Conservation (phyloP, 1,140 invertebrate genomes). For the Zaprionus tsacasi region DNA sequence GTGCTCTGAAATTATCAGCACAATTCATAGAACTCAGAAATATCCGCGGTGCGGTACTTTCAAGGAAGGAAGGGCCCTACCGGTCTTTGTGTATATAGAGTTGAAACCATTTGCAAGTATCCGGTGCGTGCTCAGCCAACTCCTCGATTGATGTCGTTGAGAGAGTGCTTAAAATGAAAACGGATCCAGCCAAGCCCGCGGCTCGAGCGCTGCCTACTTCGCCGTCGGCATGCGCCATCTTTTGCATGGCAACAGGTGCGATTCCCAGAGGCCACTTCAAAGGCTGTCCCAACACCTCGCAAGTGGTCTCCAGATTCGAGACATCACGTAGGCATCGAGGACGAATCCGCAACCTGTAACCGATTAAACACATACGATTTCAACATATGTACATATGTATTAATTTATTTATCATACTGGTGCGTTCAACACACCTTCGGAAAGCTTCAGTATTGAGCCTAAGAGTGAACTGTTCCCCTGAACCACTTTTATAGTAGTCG, state of each 20-base stretch:
- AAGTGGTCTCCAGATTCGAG: constrained; percentile 87
- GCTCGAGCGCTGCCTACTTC: constrained; percentile 94
- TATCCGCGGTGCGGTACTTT: background rate
- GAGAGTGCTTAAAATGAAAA: constrained; percentile 94
- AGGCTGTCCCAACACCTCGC: constrained; percentile 88
- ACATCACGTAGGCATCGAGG: constrained; percentile 93
- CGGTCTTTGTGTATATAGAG: constrained; percentile 92
- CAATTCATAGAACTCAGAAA: no score
- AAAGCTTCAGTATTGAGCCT: constrained; percentile 91
- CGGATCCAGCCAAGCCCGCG: constrained; percentile 88
- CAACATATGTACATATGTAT: no score
- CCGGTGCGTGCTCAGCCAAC: constrained; percentile 90
- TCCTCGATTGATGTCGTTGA: constrained; percentile 95
- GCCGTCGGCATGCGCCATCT: constrained; percentile 95
- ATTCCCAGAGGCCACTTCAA: constrained; percentile 94
- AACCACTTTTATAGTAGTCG: constrained; percentile 96
- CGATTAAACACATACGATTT: background rate
- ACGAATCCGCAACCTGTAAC: constrained; percentile 86
- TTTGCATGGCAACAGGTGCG: constrained; percentile 96
- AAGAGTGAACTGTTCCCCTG: constrained; percentile 92
- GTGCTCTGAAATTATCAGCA: constrained; percentile 84
- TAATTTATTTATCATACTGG: background rate
- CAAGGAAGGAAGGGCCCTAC: constrained; percentile 33
- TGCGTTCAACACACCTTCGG: constrained; percentile 90
- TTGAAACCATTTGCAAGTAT: constrained; percentile 95